Percentiles rank a stretch among this genome's conserved stretches.
phyloP scores from a whole-genome alignment of 1,140 invertebrate species.

The Lasioglossum albipes region DNA sequence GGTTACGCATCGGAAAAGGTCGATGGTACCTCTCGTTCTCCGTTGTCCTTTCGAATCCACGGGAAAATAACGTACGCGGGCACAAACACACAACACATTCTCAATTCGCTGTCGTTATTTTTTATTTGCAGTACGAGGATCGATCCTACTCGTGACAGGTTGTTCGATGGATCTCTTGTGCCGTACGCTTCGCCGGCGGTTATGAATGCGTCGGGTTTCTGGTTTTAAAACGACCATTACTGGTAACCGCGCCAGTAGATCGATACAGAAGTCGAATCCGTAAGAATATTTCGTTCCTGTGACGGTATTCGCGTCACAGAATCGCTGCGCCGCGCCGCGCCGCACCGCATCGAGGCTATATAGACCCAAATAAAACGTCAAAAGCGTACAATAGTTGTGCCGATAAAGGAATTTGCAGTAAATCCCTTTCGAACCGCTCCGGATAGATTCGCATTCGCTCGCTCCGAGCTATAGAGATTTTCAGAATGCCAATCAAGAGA shows the following conservation, averaged over 20 bases:
- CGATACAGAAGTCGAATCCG: slow-evolving; percentile 31
- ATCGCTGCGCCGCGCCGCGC: background rate
- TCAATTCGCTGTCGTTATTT: too few relatives aligned
- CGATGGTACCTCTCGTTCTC: background rate
- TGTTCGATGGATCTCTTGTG: slow-evolving; percentile 1
- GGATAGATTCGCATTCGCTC: background rate
- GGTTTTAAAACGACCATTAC: slow-evolving; percentile 3
- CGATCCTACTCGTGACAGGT: background rate
- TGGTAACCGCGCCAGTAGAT: slow-evolving; percentile 29
- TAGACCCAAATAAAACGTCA: background rate
- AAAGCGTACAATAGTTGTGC: background rate
- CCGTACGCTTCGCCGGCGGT: background rate
- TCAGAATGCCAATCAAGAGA: background rate
- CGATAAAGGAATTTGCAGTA: background rate
- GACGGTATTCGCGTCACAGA: slow-evolving; percentile 4
- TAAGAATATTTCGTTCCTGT: slow-evolving; percentile 42
- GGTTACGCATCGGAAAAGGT: background rate
- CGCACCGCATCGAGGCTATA: too few relatives aligned
- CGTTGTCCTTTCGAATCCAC: background rate
- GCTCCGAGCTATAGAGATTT: background rate
- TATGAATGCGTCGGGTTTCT: slow-evolving; percentile 1
- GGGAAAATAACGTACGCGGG: background rate
- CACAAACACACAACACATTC: too few relatives aligned
- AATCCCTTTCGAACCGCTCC: background rate
- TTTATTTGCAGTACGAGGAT: background rate